Conservation (phyloP, 2,888 invertebrate species). For the Watsonalla binaria region DNA sequence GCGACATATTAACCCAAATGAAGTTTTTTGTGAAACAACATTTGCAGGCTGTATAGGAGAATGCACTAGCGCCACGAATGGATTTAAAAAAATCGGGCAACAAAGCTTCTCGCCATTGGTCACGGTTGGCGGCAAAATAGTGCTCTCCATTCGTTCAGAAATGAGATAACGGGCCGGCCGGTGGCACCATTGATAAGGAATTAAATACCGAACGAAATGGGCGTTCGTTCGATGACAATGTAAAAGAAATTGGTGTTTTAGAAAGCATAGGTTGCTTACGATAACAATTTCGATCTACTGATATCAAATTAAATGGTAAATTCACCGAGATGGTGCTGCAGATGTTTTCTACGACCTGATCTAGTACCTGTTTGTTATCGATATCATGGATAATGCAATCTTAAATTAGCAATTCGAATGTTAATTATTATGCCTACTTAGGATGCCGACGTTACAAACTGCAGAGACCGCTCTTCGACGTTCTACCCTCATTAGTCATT, state of each 20-base stretch:
- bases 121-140: conserved; percentile 39
- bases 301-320: not conserved
- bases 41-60: not conserved
- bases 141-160: conserved; percentile 41
- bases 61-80: not conserved
- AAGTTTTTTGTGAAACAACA: not conserved
- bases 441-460: too few relatives aligned
- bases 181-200: conserved; percentile 59
- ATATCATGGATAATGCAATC: too few relatives aligned
- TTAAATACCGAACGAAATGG: conserved; percentile 42
- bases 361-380: too few relatives aligned
- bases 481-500: not conserved
- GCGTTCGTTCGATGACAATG: conserved; percentile 38
- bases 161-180: conserved; percentile 59
- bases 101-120: conserved; percentile 24
- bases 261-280: conserved; percentile 37
- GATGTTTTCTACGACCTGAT: too few relatives aligned
- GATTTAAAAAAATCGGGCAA: conserved; percentile 15
- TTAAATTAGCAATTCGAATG: too few relatives aligned
- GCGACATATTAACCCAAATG: not conserved
- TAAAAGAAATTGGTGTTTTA: conserved; percentile 51
- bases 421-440: too few relatives aligned
- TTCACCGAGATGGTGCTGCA: not conserved
- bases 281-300: not conserved
- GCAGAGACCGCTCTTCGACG: not conserved